These are phyloP conservation scores for Achroia grisella DNA, from an alignment of 1,140 invertebrate species.

Conservation along the genomic window DNA sequence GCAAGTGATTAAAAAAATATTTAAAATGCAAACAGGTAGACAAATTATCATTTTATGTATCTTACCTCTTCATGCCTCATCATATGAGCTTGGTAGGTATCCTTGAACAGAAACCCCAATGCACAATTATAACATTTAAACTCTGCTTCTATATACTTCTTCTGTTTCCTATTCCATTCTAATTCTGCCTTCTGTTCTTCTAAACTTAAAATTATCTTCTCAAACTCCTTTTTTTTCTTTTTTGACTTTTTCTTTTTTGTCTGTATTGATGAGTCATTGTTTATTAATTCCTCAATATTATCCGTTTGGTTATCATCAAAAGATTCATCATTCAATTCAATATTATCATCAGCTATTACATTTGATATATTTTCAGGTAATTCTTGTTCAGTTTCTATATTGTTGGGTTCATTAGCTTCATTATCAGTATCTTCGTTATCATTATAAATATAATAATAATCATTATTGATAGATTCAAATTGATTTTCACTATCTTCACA, in stretches of 20 bases:
- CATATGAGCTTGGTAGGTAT: constrained; percentile 62
- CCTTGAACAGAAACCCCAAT: constrained; percentile 55
- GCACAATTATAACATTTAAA: constrained; percentile 65
- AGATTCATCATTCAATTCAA: constrained; percentile 1
- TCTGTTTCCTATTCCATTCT: constrained; percentile 44
- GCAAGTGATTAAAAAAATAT: no score
- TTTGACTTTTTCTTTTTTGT: constrained; percentile 15
- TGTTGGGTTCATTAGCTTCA: neutral
- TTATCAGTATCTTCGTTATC: constrained; percentile 13
- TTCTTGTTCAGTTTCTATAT: neutral
- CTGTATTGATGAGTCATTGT: neutral
- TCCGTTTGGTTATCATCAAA: constrained; percentile 8
- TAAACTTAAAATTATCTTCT: constrained; percentile 37
- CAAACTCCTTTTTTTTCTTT: constrained; percentile 26
- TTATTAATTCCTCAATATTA: constrained; percentile 1
- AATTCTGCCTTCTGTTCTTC: constrained; percentile 63
- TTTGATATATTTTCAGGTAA: neutral
- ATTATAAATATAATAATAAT: constrained; percentile 14
- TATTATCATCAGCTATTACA: neutral
- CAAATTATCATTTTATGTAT: neutral
- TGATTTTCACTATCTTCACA: constrained; percentile 18
- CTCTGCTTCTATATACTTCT: constrained; percentile 56
- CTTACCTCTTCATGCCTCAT: constrained; percentile 65
- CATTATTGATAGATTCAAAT: constrained; percentile 1
- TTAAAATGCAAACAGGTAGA: neutral